phyloP scores from a whole-genome alignment of 2,888 invertebrate species.

The Nomada flava region DNA sequence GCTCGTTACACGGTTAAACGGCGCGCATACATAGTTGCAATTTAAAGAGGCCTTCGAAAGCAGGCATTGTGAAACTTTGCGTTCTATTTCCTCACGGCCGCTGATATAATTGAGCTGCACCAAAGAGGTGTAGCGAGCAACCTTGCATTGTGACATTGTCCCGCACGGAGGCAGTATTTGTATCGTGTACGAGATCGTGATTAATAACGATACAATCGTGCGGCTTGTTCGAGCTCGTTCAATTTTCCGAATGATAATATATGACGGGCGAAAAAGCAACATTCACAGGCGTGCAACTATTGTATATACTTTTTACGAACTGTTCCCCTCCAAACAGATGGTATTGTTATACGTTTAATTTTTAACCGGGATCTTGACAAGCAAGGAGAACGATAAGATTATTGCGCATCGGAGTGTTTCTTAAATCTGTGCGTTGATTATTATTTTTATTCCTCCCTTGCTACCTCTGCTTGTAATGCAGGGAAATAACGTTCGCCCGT shows the following conservation, averaged over 20 bases:
- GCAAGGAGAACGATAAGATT: no score
- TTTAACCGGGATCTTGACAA: no score
- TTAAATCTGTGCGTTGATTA: neutral
- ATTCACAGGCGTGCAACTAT: no score
- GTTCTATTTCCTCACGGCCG: conserved; percentile 69
- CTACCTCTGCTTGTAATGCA: neutral
- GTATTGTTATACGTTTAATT: no score
- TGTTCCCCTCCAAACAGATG: no score
- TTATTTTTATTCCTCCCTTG: neutral
- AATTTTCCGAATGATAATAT: neutral
- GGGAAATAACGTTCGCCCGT: no score
- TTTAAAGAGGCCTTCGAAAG: conserved; percentile 64
- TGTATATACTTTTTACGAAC: no score
- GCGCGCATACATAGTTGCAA: conserved; percentile 52
- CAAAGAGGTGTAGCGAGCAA: conserved; percentile 58
- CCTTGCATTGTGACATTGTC: conserved; percentile 61
- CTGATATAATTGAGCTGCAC: conserved; percentile 63
- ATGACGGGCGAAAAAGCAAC: no score
- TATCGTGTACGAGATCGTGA: conserved; percentile 21
- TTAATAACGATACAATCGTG: conserved; percentile 20
- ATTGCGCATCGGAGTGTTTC: no score
- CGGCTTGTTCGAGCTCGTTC: neutral
- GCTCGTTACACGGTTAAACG: conserved; percentile 46
- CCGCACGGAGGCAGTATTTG: conserved; percentile 35
- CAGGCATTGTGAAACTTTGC: conserved; percentile 65